Evolutionary conservation across 2,888 invertebrate species (phyloP).

Genomic region (Dryadula phaetusa): DNA sequence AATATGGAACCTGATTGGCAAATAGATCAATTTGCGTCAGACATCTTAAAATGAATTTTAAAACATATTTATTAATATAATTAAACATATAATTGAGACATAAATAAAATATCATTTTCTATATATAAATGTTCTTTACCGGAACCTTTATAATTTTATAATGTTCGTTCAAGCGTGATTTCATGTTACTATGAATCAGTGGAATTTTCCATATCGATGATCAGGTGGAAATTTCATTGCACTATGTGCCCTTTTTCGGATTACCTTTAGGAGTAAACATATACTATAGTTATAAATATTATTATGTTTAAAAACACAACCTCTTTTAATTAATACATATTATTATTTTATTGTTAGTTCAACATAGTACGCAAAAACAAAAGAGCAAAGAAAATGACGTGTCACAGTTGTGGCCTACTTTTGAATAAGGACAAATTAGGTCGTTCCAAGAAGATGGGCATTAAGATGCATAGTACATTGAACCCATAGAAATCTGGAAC

Average conservation of each 20-base stretch:
- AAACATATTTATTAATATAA: background rate
- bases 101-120: conserved; percentile 18
- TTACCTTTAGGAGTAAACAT: background rate
- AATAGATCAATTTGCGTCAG: background rate
- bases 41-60: background rate
- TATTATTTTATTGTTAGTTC: background rate
- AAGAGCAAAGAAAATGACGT: conserved; percentile 44
- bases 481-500: conserved; percentile 27
- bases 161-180: conserved; percentile 15
- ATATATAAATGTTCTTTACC: conserved; percentile 14
- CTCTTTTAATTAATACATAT: background rate
- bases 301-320: too few species aligned
- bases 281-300: background rate
- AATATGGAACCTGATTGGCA: conserved; percentile 9
- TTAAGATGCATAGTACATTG: conserved; percentile 56
- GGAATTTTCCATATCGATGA: conserved; percentile 9
- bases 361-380: conserved; percentile 34
- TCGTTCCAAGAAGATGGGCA: conserved; percentile 55
- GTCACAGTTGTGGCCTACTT: conserved; percentile 59
- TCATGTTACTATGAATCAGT: conserved; percentile 14
- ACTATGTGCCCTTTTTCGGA: conserved; percentile 1
- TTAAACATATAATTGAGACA: background rate
- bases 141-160: conserved; percentile 21
- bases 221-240: conserved; percentile 19
- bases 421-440: conserved; percentile 55